Evolutionary conservation across 2,888 invertebrate species (phyloP).

Genomic region (Kryphioiulus occultus): DNA sequence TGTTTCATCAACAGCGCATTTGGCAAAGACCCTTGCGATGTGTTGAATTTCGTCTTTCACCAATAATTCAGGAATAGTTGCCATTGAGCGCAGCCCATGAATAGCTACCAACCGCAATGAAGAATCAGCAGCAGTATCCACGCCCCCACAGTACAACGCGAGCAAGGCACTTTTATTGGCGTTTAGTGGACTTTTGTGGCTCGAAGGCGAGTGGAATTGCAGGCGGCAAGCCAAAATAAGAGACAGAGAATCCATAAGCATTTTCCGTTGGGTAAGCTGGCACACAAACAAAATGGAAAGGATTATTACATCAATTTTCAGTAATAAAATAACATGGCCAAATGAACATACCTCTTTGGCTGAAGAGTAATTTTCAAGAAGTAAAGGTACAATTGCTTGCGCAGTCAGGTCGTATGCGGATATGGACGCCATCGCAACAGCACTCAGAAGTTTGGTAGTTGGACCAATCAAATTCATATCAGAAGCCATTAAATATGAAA

Average conservation of each 20-base stretch:
- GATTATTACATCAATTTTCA: background rate
- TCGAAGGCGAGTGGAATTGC: background rate
- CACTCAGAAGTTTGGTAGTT: slow-evolving; percentile 44
- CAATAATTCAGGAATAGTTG: background rate
- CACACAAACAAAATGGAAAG: background rate
- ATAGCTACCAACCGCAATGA: background rate
- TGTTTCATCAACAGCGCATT: background rate
- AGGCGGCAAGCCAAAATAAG: background rate
- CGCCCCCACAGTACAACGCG: background rate
- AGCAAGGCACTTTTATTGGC: slow-evolving; percentile 10
- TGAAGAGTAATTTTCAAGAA: background rate
- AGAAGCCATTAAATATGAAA: slow-evolving; percentile 25
- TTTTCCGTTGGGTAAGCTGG: background rate
- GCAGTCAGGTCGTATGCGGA: background rate
- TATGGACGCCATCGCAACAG: slow-evolving; percentile 16
- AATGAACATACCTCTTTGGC: background rate
- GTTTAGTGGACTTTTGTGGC: background rate
- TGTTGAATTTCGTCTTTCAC: background rate
- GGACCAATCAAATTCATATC: slow-evolving; percentile 43
- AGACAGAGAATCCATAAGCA: background rate
- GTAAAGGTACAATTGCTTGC: background rate
- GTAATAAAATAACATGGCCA: background rate
- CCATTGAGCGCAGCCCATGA: background rate
- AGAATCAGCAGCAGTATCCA: background rate
- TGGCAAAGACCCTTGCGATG: background rate